Percentiles rank a stretch among this genome's conserved stretches.
Conservation (phyloP, 1,140 invertebrate genomes). For the Maniola jurtina region DNA sequence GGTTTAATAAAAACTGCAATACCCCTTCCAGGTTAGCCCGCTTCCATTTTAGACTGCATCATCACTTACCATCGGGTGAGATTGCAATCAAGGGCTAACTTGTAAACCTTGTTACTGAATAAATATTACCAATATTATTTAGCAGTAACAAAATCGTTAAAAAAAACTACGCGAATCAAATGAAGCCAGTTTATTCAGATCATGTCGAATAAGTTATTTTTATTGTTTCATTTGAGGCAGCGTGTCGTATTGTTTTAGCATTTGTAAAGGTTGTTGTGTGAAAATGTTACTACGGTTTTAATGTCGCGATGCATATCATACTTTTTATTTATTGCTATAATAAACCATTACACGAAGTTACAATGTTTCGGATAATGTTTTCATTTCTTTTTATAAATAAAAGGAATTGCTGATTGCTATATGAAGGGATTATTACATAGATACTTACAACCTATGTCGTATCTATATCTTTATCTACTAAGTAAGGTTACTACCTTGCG, state of each 20-base stretch:
- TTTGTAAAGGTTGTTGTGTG: slow-evolving; percentile 17
- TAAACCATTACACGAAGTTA: slow-evolving; percentile 10
- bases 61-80: too few species aligned
- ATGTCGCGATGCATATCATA: slow-evolving; percentile 14
- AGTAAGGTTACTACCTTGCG: too few species aligned
- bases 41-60: too few species aligned
- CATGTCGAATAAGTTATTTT: background rate
- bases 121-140: background rate
- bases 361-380: slow-evolving; percentile 4
- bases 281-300: slow-evolving; percentile 8
- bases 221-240: background rate
- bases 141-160: too few species aligned
- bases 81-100: too few species aligned
- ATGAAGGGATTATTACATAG: background rate
- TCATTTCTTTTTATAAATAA: slow-evolving; percentile 1
- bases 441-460: background rate
- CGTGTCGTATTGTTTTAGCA: slow-evolving; percentile 10
- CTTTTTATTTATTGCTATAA: slow-evolving; percentile 12
- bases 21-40: too few species aligned
- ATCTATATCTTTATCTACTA: background rate
- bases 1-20: too few species aligned
- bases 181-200: slow-evolving; percentile 9
- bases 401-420: background rate
- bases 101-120: too few species aligned
- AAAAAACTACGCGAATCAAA: background rate